Evolutionary conservation across 2,113 vertebrate genomes (phyloP).

Genomic region (Salminus brasiliensis): DNA sequence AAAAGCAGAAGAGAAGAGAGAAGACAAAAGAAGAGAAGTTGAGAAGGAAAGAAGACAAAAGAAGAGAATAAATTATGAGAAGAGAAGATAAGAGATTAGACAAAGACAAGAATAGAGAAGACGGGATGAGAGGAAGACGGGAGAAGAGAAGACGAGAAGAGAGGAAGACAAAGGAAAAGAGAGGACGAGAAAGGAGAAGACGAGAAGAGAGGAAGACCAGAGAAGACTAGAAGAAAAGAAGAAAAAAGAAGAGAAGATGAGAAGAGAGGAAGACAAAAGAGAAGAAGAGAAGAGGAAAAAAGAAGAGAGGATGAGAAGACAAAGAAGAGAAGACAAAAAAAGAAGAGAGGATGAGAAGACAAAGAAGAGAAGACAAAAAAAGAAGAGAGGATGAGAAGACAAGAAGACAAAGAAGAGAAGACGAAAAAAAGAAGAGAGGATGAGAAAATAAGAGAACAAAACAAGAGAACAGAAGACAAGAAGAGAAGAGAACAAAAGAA

Average conservation of each 20-base stretch:
- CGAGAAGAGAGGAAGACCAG: no score
- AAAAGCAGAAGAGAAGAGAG: no score
- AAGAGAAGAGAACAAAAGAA: slow-evolving; percentile 51
- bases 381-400: not conserved
- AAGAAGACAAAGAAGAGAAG: not conserved
- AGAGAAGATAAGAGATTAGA: no score
- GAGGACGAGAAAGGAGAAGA: not conserved
- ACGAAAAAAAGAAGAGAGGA: slow-evolving; percentile 9
- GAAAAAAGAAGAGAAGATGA: no score
- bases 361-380: not conserved
- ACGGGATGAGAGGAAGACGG: no score
- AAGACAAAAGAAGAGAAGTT: not conserved
- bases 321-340: slow-evolving; percentile 36
- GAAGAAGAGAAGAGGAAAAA: slow-evolving; percentile 48
- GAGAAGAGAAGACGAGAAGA: no score
- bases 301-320: no score
- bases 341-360: not conserved
- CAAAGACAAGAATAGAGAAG: slow-evolving; percentile 7
- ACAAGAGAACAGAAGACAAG: no score
- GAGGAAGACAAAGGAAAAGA: not conserved
- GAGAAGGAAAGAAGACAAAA: no score
- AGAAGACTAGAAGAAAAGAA: slow-evolving; percentile 1
- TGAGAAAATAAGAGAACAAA: slow-evolving; percentile 54
- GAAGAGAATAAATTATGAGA: no score
- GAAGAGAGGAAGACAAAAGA: no score